phyloP scores from a whole-genome alignment of 1,140 invertebrate genomes.

The Drosophila pandora region DNA sequence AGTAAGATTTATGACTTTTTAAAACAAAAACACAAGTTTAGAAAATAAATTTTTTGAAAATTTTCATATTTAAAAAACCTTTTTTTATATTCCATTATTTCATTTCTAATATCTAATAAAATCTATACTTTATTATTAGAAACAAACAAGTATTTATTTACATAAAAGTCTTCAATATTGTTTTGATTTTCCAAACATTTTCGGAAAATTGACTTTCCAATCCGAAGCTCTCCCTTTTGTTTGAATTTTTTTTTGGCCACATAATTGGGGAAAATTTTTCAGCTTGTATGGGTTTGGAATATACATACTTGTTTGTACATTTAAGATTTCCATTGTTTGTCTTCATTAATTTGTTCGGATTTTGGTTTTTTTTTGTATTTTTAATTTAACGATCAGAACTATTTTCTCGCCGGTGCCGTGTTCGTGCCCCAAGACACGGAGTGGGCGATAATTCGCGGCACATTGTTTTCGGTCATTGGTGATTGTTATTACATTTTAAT shows the following conservation, averaged over 20 bases:
- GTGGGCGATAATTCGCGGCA: conserved; percentile 23
- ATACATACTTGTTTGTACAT: not conserved
- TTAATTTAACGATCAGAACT: conserved; percentile 3
- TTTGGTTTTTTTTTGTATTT: not conserved
- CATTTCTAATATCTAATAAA: not conserved
- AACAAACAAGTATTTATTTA: not conserved
- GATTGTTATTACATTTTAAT: conserved; percentile 46
- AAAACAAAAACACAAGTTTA: no score
- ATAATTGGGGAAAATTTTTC: conserved; percentile 3
- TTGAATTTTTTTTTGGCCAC: not conserved
- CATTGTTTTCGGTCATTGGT: conserved; percentile 34
- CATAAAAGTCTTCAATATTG: not conserved
- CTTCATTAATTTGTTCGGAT: conserved; percentile 7
- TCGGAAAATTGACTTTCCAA: not conserved
- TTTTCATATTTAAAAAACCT: no score
- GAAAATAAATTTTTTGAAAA: no score
- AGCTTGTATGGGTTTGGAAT: not conserved
- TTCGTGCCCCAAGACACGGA: conserved; percentile 14
- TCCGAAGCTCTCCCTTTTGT: not conserved
- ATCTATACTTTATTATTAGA: not conserved
- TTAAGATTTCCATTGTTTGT: conserved; percentile 28
- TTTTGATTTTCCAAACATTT: not conserved
- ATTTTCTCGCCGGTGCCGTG: not conserved
- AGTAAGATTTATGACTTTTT: no score
- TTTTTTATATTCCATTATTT: not conserved